A percentile compares a stretch with the other conserved stretches of the same genome.
Evolutionary conservation across 2,797 vertebrate genomes (phyloP).

Genomic region (Girardinus metallicus): DNA sequence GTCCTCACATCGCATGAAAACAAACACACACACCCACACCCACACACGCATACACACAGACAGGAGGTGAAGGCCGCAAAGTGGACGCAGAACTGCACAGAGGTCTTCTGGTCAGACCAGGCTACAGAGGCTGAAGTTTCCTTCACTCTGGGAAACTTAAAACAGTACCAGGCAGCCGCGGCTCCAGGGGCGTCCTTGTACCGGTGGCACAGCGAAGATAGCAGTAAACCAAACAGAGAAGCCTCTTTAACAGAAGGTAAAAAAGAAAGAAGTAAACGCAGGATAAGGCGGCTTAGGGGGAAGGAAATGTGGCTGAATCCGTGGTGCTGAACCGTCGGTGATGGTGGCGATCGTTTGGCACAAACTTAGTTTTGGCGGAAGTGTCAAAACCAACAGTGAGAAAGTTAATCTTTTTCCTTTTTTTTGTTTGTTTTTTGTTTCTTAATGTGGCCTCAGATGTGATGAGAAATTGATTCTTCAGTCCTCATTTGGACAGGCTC

Average conservation of each 20-base stretch:
- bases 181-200: conserved; percentile 75
- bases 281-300: conserved; percentile 59
- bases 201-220: conserved; percentile 50
- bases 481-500: conserved; percentile 91
- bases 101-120: conserved; percentile 57
- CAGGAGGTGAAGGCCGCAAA: conserved; percentile 71
- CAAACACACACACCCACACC: conserved; percentile 23
- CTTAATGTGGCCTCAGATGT: conserved; percentile 66
- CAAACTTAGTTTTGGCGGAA: conserved; percentile 87
- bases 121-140: conserved; percentile 44
- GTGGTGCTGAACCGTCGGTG: conserved; percentile 57
- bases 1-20: conserved; percentile 43
- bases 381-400: conserved; percentile 79
- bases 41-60: conserved; percentile 22
- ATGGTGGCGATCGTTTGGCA: conserved; percentile 88
- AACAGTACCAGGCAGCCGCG: conserved; percentile 84
- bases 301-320: conserved; percentile 52
- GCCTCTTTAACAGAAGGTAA: conserved; percentile 65
- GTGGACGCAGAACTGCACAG: conserved; percentile 74
- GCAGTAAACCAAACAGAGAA: conserved; percentile 80
- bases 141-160: conserved; percentile 49
- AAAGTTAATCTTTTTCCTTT: conserved; percentile 50
- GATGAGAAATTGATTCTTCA: conserved; percentile 38
- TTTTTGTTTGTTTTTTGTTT: conserved; percentile 4
- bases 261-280: conserved; percentile 61